These are phyloP conservation scores for Hemichromis elongatus DNA, from an alignment of 2,113 vertebrate genomes.

Conservation along the genomic window DNA sequence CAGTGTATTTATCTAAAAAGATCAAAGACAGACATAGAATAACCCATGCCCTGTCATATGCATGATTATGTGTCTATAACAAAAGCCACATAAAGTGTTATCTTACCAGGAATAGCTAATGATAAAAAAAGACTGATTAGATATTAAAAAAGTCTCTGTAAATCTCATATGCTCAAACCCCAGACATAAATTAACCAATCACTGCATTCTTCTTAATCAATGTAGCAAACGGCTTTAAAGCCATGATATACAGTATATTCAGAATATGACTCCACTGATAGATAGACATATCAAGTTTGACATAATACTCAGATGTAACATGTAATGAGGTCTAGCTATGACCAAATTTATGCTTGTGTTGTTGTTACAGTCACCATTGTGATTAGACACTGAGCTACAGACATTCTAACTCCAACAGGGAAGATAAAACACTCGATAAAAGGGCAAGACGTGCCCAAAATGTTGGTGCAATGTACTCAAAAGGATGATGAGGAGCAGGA, in stretches of 20 bases:
- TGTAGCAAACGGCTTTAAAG: background rate
- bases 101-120: background rate
- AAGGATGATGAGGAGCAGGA: background rate
- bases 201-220: background rate
- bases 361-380: background rate
- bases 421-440: background rate
- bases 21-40: background rate
- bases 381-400: background rate
- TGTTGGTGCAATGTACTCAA: background rate
- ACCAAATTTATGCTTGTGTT: background rate
- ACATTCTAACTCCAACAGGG: background rate
- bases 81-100: background rate
- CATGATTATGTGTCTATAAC: background rate
- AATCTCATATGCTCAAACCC: background rate
- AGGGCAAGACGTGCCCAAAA: background rate
- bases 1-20: slow-evolving; percentile 10
- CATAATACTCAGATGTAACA: background rate
- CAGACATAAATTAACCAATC: background rate
- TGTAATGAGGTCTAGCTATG: background rate
- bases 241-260: background rate
- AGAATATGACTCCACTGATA: background rate
- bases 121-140: background rate
- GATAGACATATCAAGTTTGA: background rate
- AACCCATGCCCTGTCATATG: background rate
- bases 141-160: background rate